Base-by-base conservation (phyloP, 2,888 invertebrate species). In the Silvanus unidentatus region DNA sequence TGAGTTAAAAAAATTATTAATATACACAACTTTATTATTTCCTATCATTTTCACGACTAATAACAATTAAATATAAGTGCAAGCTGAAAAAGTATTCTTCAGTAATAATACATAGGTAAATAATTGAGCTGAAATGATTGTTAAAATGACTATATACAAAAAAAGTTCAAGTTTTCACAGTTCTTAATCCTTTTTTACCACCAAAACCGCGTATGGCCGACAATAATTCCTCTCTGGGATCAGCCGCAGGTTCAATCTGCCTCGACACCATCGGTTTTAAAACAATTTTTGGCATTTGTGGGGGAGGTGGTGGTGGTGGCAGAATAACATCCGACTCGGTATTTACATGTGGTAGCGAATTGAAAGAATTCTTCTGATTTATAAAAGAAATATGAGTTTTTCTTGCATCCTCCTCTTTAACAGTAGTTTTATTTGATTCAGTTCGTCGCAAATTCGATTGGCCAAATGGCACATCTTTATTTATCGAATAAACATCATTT, bases 121-220 rank as follows among this genome's bases (percentile, higher is more conserved):
- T 12, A 32, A 49, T 57, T 57, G 57, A 57, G 57, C 57, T 57
- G 47, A 48, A 53, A 53, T 51, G 49, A 42, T 22, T 22, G 22
- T 22, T 45, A 22, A 40, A 50, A 53, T 52, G 53, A 54, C 52
- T 53, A 56, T 37, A 15, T 12, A 32, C 42, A 48, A 58, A 45
- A 44, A 50, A 27, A 44, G 39, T 14, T 36, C 40, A 64, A 16
- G 59, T 56, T 60, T 66, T 68, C 13, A 55, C 63, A 37, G 64
- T 49, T 48, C 58, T 66, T 32, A 72, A 54, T 15, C 71, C 71
- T 44, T 69, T 69, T 45, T 69, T 70, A 4, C 72, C 72, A 9
- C 84, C 83, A 52, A 86, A 87, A 63, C 77, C 81, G 51, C 85
- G 74, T 59, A 88, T 88, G 12, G 85, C 83, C 40, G 79, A 77